Evolutionary conservation across 2,113 vertebrate genomes (phyloP).

Genomic region (Heptranchias perlo): DNA sequence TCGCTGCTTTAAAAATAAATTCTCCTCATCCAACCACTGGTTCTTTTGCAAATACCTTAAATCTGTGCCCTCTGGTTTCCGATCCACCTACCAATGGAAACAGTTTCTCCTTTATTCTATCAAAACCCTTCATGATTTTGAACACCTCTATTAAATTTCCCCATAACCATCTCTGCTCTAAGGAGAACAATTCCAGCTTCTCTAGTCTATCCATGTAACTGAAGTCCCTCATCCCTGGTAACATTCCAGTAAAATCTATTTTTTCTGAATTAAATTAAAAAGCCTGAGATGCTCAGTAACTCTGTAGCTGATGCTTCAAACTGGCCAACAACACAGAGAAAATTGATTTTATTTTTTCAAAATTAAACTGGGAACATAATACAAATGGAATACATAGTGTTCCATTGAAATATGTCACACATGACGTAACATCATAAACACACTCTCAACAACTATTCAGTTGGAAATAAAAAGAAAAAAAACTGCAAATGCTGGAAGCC

Average conservation of each 20-base stretch:
- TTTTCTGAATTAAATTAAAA: not conserved
- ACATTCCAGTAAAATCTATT: not conserved
- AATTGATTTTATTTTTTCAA: not conserved
- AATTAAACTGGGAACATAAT: not conserved
- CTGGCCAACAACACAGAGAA: not conserved
- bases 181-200: not conserved
- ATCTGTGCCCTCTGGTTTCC: not conserved
- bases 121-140: not conserved
- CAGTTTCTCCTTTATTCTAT: not conserved
- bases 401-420: not conserved
- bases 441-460: not conserved
- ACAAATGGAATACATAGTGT: not conserved
- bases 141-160: not conserved
- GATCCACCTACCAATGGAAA: not conserved
- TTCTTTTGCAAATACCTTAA: not conserved
- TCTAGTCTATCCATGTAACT: not conserved
- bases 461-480: not conserved
- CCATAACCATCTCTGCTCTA: not conserved
- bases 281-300: not conserved
- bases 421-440: not conserved
- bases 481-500: not conserved
- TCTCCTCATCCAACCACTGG: not conserved
- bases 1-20: not conserved
- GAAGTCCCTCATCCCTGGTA: not conserved
- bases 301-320: not conserved